These are phyloP conservation scores for Allacma fusca DNA, from an alignment of 2,888 invertebrate genomes.

Conservation along the genomic window DNA sequence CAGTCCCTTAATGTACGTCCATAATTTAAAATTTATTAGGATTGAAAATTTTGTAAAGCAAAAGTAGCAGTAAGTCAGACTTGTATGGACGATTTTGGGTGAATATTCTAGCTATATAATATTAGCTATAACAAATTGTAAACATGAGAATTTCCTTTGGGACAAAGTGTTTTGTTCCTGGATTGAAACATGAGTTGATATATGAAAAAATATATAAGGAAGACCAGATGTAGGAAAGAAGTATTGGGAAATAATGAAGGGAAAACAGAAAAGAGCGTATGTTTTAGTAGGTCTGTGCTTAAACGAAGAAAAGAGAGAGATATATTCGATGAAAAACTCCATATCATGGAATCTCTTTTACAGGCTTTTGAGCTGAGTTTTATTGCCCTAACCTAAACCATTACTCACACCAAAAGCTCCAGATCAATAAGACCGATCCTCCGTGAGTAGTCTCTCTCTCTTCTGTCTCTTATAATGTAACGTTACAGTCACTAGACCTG, in stretches of 20 bases:
- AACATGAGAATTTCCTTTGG: too few species aligned
- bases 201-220: neutral
- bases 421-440: slow-evolving; percentile 47
- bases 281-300: neutral
- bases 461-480: slow-evolving; percentile 21
- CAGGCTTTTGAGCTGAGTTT: slow-evolving; percentile 33
- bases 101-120: too few species aligned
- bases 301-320: slow-evolving; percentile 7
- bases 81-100: too few species aligned
- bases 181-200: neutral
- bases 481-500: neutral
- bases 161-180: neutral
- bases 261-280: neutral
- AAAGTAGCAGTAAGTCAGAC: too few species aligned
- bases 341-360: slow-evolving; percentile 30
- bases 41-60: too few species aligned
- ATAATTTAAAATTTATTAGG: too few species aligned
- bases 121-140: too few species aligned
- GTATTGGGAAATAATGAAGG: too few species aligned
- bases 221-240: neutral
- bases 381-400: slow-evolving; percentile 38
- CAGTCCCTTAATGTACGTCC: too few species aligned
- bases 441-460: slow-evolving; percentile 37
- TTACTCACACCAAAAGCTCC: slow-evolving; percentile 47
- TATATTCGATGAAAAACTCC: slow-evolving; percentile 26